phyloP scores from a whole-genome alignment of 1,140 invertebrate genomes.

The Sipha flava region DNA sequence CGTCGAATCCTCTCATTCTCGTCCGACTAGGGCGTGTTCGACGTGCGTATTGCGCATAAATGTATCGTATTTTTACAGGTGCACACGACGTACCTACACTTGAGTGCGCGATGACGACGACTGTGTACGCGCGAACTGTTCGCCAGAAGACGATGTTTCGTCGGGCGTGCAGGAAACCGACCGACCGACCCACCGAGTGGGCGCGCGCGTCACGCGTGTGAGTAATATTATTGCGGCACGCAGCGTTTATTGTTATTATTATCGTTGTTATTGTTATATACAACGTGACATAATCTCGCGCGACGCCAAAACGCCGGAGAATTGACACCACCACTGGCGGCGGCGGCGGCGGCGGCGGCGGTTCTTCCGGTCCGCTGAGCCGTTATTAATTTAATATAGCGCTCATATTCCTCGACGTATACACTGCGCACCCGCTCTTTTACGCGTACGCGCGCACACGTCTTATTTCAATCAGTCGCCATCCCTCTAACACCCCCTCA shows the following conservation, averaged over 20 bases:
- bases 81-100: too few relatives aligned
- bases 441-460: background rate
- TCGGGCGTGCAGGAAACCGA: background rate
- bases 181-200: background rate
- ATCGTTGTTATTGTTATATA: background rate
- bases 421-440: background rate
- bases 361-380: constrained; percentile 9
- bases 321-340: background rate
- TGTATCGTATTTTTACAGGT: too few relatives aligned
- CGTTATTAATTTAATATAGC: constrained; percentile 24
- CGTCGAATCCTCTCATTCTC: too few relatives aligned
- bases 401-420: background rate
- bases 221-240: background rate
- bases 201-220: background rate
- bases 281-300: background rate
- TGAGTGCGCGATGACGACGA: background rate
- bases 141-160: too few relatives aligned
- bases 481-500: background rate
- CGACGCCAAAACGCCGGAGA: background rate
- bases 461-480: constrained; percentile 21
- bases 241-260: background rate
- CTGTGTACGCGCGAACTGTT: background rate
- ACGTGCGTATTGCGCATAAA: too few relatives aligned
- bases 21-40: too few relatives aligned
- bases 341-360: background rate